Percentiles rank a stretch among this genome's conserved stretches.
Conservation (phyloP, 2,113 vertebrate species). For the pig (Sus scrofa) region DNA sequence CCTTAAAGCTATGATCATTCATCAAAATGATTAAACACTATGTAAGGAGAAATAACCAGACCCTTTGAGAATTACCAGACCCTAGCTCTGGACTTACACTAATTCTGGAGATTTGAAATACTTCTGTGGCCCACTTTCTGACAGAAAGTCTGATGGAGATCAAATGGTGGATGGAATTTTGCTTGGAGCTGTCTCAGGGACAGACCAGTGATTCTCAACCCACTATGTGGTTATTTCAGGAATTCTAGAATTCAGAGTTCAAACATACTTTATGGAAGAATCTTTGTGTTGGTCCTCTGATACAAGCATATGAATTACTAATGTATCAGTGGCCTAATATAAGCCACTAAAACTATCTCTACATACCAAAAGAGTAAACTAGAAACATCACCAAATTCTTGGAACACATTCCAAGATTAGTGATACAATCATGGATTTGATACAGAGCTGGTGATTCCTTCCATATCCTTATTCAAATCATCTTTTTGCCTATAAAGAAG, state of each 20-base stretch:
- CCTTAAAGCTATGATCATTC: not conserved
- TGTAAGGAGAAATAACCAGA: not conserved
- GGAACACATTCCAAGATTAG: not conserved
- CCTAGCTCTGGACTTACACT: not conserved
- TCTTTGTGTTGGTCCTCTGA: not conserved
- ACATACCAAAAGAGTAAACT: not conserved
- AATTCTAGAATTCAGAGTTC: not conserved
- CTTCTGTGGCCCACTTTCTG: not conserved
- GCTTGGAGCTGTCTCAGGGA: not conserved
- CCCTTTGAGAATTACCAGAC: not conserved
- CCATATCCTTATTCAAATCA: not conserved
- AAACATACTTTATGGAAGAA: not conserved
- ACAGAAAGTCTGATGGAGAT: not conserved
- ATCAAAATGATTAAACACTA: not conserved
- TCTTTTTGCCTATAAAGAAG: not conserved
- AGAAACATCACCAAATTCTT: not conserved
- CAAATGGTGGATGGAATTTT: not conserved
- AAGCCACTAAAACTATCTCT: not conserved
- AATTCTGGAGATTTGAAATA: not conserved
- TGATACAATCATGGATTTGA: not conserved
- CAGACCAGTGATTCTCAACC: not conserved
- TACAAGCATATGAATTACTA: not conserved
- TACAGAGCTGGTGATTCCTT: not conserved
- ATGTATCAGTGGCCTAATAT: not conserved
- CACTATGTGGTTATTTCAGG: not conserved